These are phyloP conservation scores for Delphinus delphis DNA, from an alignment of 2,113 vertebrate species.

Conservation along the genomic window DNA sequence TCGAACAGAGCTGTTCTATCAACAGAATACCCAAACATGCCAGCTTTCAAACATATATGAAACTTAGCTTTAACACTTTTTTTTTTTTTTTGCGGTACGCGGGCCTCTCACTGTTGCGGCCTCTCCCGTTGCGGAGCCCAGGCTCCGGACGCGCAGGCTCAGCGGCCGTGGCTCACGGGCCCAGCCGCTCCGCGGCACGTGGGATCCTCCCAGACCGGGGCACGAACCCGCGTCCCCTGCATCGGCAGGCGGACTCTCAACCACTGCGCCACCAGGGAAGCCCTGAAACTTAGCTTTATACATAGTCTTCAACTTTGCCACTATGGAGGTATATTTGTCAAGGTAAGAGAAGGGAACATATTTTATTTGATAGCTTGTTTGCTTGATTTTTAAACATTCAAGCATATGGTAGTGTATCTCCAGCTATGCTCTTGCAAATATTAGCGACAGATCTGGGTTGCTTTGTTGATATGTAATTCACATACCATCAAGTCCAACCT, in stretches of 20 bases:
- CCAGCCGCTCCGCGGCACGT: no score
- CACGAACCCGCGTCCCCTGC: no score
- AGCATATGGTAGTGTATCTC: conserved; percentile 31
- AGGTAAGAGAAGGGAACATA: conserved; percentile 32
- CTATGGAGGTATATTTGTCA: not conserved
- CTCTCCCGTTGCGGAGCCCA: no score
- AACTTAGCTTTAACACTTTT: not conserved
- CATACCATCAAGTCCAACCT: no score
- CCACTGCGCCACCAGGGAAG: no score
- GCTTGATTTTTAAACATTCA: conserved; percentile 55
- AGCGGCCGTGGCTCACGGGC: no score
- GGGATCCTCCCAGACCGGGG: no score
- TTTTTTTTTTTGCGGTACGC: no score
- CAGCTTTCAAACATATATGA: not conserved
- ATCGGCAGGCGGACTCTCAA: no score
- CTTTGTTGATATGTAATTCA: no score
- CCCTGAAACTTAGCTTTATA: not conserved
- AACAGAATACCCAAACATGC: not conserved
- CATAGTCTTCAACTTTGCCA: not conserved
- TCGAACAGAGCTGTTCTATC: conserved; percentile 37
- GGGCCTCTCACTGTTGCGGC: no score
- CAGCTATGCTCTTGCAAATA: not conserved
- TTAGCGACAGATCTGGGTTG: not conserved
- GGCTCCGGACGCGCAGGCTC: no score
- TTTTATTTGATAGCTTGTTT: conserved; percentile 53